phyloP scores from a whole-genome alignment of 2,888 invertebrate species.

The Agrenia bidenticulata region DNA sequence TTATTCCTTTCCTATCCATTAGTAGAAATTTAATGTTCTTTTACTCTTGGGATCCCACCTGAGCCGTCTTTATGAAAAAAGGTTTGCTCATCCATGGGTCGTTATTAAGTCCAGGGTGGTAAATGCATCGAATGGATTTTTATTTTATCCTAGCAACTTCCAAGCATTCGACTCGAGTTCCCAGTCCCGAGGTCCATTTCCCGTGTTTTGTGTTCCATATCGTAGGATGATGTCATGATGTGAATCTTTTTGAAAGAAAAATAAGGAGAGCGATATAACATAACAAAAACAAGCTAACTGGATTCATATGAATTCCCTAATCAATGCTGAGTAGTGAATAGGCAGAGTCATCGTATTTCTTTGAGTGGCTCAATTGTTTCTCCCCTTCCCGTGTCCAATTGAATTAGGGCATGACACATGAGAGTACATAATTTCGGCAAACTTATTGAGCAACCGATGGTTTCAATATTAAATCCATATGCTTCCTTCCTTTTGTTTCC shows the following conservation, averaged over 20 bases:
- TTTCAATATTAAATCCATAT: constrained; percentile 5
- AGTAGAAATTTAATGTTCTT: constrained; percentile 16
- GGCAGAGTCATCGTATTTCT: constrained; percentile 19
- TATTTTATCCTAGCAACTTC: too few species aligned
- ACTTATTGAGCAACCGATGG: background rate
- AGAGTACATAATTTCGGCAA: constrained; percentile 1
- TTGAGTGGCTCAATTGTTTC: constrained; percentile 27
- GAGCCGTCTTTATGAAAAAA: constrained; percentile 2
- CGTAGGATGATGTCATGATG: background rate
- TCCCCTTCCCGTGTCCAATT: constrained; percentile 16
- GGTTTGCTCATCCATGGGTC: constrained; percentile 5
- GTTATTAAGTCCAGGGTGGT: background rate
- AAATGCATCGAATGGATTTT: too few species aligned
- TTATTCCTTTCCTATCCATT: constrained; percentile 15
- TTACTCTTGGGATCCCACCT: constrained; percentile 8
- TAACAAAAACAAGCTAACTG: too few species aligned
- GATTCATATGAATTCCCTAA: constrained; percentile 15
- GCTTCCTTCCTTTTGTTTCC: constrained; percentile 2
- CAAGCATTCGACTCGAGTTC: background rate
- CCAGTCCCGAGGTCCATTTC: constrained; percentile 11
- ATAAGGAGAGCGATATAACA: too few species aligned
- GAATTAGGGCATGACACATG: constrained; percentile 14
- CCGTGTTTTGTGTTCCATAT: constrained; percentile 11
- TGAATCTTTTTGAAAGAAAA: too few species aligned
- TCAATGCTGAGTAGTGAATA: constrained; percentile 15